Conservation (phyloP, 2,797 vertebrate species). For the Sylvia borin region DNA sequence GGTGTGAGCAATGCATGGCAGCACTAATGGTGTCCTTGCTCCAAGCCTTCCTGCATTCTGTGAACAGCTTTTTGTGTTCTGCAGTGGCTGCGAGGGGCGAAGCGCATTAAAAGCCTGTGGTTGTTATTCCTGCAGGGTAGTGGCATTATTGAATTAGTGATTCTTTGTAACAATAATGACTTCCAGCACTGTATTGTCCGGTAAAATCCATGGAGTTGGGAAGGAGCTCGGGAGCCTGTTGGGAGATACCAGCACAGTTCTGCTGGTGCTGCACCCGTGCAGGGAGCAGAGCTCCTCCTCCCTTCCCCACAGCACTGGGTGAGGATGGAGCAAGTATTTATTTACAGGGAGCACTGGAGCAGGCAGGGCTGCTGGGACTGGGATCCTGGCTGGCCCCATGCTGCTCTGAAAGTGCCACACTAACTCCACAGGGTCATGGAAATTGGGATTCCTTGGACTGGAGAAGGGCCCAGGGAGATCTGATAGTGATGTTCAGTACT, state of each 20-base stretch:
- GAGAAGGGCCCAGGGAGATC: background rate
- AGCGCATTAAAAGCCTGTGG: background rate
- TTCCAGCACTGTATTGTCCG: background rate
- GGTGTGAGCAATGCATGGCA: background rate
- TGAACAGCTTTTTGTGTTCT: conserved; percentile 4
- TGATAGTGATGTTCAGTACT: background rate
- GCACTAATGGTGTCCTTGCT: background rate
- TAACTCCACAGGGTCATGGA: rapidly evolving
- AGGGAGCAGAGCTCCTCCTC: background rate
- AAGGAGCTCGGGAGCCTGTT: background rate
- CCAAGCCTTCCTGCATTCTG: background rate
- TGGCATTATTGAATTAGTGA: conserved; percentile 10
- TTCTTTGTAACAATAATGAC: conserved; percentile 21
- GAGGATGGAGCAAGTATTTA: too few relatives aligned
- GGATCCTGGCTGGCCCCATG: rapidly evolving
- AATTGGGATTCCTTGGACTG: rapidly evolving
- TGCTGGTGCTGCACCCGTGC: background rate
- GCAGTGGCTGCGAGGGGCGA: background rate
- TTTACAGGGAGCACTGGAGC: rapidly evolving
- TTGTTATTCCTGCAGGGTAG: background rate
- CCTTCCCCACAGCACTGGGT: rapidly evolving
- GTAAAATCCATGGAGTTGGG: background rate
- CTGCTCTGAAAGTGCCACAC: rapidly evolving
- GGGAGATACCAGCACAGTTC: background rate
- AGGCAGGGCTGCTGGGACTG: rapidly evolving